Evolutionary conservation across 2,797 vertebrate species (phyloP).

Genomic region (Loris lydekkerianus): DNA sequence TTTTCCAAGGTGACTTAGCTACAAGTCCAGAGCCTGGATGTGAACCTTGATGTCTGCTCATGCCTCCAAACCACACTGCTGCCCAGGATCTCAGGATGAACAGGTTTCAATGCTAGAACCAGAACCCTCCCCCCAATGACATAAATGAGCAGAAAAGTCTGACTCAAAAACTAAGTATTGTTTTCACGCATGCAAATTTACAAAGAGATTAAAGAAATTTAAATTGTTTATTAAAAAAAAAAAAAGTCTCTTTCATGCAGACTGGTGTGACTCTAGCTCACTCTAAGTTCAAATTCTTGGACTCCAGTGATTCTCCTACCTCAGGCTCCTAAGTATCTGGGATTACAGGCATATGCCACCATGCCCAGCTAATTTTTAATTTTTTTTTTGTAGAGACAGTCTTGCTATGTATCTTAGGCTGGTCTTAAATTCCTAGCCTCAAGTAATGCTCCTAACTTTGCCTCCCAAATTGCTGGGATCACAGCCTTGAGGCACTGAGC

Average conservation of each 20-base stretch:
- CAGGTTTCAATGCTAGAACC: neutral
- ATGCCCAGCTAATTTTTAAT: neutral
- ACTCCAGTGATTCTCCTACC: neutral
- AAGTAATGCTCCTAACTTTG: neutral
- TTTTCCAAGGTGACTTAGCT: neutral
- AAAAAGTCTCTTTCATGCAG: neutral
- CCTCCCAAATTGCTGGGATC: neutral
- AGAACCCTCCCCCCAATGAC: neutral
- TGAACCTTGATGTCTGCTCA: neutral
- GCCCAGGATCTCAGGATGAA: neutral
- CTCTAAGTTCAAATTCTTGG: neutral
- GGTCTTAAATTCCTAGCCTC: neutral
- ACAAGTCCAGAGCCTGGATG: neutral
- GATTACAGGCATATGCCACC: neutral
- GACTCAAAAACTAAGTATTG: neutral
- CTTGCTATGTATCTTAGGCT: neutral
- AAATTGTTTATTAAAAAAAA: neutral
- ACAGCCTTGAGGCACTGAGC: neutral
- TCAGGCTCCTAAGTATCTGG: neutral
- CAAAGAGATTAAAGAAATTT: neutral
- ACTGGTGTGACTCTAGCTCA: neutral
- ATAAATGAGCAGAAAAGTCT: neutral
- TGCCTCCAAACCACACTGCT: neutral
- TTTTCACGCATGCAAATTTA: slow-evolving; percentile 17
- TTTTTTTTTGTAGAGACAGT: neutral